Evolutionary conservation across 37 sponge, comb jelly and placozoan species (phyloP).

Genomic region (Amphimedon queenslandica): DNA sequence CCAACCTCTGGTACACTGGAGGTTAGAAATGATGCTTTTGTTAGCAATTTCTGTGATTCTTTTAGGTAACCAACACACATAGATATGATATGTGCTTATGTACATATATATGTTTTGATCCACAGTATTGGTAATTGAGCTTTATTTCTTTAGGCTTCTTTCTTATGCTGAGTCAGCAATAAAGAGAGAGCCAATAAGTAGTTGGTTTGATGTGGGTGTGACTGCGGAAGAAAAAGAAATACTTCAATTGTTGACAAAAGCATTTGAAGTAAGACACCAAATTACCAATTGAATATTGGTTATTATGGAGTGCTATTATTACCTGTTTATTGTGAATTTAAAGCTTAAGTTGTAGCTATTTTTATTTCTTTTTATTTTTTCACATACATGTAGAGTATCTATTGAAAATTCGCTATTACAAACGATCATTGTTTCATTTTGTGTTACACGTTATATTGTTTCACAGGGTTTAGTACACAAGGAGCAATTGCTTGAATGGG

Average conservation of each 20-base stretch:
- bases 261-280: slow-evolving; percentile 27
- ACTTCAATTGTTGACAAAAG: slow-evolving; percentile 8
- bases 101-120: too few species aligned
- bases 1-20: slow-evolving; percentile 14
- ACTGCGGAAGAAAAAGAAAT: slow-evolving; percentile 10
- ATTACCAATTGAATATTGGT: too few species aligned
- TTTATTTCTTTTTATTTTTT: too few species aligned
- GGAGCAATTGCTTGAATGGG: slow-evolving; percentile 20
- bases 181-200: slow-evolving; percentile 8
- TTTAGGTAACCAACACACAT: slow-evolving; percentile 19
- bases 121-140: too few species aligned
- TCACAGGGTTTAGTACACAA: slow-evolving; percentile 18
- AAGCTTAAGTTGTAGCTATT: too few species aligned
- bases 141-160: slow-evolving; percentile 35
- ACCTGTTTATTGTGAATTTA: too few species aligned
- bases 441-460: too few species aligned
- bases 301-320: too few species aligned
- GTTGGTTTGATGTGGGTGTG: slow-evolving; percentile 10
- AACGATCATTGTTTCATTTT: too few species aligned
- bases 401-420: too few species aligned
- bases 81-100: too few species aligned
- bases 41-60: slow-evolving; percentile 37
- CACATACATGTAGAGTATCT: too few species aligned
- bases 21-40: slow-evolving; percentile 32
- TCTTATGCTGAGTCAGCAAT: slow-evolving; percentile 31